Evolutionary conservation across 2,888 invertebrate species (phyloP).

Genomic region (Eilema sororculum): DNA sequence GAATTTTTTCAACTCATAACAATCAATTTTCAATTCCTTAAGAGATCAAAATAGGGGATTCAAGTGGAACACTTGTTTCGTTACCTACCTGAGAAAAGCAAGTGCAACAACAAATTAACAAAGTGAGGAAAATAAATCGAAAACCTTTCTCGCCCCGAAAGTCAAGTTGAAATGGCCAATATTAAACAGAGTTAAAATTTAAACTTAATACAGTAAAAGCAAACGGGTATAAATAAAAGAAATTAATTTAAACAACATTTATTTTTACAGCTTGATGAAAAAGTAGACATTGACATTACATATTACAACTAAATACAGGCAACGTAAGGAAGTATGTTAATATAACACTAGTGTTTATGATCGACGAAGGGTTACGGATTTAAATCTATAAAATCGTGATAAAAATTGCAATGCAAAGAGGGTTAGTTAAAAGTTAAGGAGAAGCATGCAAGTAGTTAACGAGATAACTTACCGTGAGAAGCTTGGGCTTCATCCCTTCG

Average conservation of each 20-base stretch:
- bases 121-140: constrained; percentile 16
- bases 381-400: not conserved
- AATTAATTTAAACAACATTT: constrained; percentile 56
- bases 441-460: constrained; percentile 27
- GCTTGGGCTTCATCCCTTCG: constrained; percentile 70
- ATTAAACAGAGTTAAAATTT: not conserved
- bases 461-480: constrained; percentile 76
- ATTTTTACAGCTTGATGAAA: constrained; percentile 50
- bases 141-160: not conserved
- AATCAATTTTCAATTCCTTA: no score
- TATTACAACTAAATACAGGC: not conserved
- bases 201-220: constrained; percentile 42
- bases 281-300: constrained; percentile 1
- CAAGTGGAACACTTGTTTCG: no score
- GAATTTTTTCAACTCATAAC: not conserved
- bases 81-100: not conserved
- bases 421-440: constrained; percentile 20
- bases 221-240: constrained; percentile 68
- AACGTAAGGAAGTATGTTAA: constrained; percentile 7
- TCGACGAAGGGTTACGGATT: not conserved
- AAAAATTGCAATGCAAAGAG: constrained; percentile 10
- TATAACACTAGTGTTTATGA: not conserved
- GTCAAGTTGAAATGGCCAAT: not conserved
- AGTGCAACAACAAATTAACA: constrained; percentile 3
- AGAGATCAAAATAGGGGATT: no score